Evolutionary conservation across 37 sponge, comb jelly and placozoan species (phyloP).

Genomic region (Tethya wilhelma): DNA sequence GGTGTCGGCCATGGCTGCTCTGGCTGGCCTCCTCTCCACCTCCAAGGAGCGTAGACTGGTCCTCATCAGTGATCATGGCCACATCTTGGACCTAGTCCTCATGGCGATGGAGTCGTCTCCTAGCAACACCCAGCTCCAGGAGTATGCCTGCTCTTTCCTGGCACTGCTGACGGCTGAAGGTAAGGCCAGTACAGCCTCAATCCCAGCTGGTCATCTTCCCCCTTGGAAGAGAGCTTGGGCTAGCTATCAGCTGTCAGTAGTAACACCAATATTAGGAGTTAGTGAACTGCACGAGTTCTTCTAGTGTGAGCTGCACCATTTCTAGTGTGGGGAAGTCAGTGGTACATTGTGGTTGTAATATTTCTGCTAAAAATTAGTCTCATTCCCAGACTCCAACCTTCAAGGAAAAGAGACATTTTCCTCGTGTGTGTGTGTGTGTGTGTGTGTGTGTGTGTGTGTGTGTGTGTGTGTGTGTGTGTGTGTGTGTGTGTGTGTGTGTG

Average conservation of each 20-base stretch:
- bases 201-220: not conserved
- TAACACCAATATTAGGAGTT: no score
- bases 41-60: slow-evolving; percentile 16
- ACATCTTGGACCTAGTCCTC: slow-evolving; percentile 26
- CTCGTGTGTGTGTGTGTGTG: not conserved
- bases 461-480: not conserved
- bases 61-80: slow-evolving; percentile 12
- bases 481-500: not conserved
- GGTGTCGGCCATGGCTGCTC: slow-evolving; percentile 11
- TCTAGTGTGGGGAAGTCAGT: no score
- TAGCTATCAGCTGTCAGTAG: no score
- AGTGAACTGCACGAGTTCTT: no score
- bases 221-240: no score
- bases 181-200: not conserved
- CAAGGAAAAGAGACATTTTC: not conserved
- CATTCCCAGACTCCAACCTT: no score
- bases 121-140: slow-evolving; percentile 24
- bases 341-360: no score
- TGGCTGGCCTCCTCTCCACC: not conserved
- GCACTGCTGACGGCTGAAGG: slow-evolving; percentile 45
- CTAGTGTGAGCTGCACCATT: no score
- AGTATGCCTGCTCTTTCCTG: slow-evolving; percentile 34
- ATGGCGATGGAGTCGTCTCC: not conserved
- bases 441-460: not conserved
- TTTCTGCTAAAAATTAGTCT: no score